Base-by-base conservation (phyloP, 2,113 vertebrate species). In the Eubucco bourcierii region DNA sequence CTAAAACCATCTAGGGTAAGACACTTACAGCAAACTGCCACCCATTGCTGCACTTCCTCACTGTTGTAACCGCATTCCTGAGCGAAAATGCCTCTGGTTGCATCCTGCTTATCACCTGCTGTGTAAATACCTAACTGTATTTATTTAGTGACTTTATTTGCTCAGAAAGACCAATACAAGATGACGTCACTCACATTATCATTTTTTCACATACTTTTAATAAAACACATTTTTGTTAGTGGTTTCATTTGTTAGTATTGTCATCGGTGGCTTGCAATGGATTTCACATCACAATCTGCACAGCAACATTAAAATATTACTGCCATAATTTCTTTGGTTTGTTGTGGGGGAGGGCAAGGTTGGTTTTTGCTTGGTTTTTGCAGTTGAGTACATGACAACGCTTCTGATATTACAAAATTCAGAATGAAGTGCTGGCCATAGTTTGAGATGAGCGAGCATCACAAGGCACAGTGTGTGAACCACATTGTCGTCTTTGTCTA, bases 401-500 rank as follows among this genome's bases (percentile, higher is more conserved):
- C 84, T 86, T 94, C 93, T 89, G 66, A 94, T 74, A 94, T 86
- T 78, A 91, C 60, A 63, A 93, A 87, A 93, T 90, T 81, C 70
- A 86, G 94, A 82, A 71, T 81, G 79, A 90, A 92, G 75, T 91
- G 83, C 84, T 95, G 37, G 91, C 83, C 79, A 83, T 56, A 93
- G 90, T 95, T 96, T 70, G 74, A 95, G 91, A 88, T 88, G 21
- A 94, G 73, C 37, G 8, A 88, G 2, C 53, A 63, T 52, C 21
- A 63, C 66, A 90, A 87, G 34, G 63, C 5, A 46, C 6, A 66
- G 59, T 29, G 12, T 68, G 31, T 80, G 41, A 94, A 80, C 87
- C 28, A 59, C 18, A 15, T 55, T 13, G 12, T 61, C 75, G 50
- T 79, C 24, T 76, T 84, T 2, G 0, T 63, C 68, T 93, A 59